These are phyloP conservation scores for Trimorus sp. DNA, from an alignment of 2,888 invertebrate species.

Conservation along the genomic window DNA sequence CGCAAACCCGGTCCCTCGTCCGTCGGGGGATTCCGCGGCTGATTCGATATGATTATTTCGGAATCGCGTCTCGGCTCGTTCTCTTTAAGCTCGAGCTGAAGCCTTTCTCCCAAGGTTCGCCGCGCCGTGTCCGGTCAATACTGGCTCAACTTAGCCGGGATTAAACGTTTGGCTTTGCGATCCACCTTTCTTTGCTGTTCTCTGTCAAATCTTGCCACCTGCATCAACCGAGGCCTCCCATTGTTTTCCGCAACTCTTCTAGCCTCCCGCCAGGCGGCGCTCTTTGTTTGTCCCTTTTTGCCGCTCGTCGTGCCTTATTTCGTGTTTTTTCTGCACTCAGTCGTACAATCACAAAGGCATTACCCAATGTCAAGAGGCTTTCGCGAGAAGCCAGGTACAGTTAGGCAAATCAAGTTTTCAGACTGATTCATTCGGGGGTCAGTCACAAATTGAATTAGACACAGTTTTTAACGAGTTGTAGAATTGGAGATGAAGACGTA, in stretches of 20 bases:
- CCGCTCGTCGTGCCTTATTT: slow-evolving; percentile 4
- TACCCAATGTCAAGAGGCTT: slow-evolving; percentile 34
- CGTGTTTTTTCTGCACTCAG: slow-evolving; percentile 8
- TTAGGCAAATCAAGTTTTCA: slow-evolving; percentile 34
- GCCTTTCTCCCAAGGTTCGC: slow-evolving; percentile 3
- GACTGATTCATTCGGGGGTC: slow-evolving; percentile 17
- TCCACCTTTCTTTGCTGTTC: slow-evolving; percentile 49
- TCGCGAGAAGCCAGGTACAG: slow-evolving; percentile 6
- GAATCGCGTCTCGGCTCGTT: slow-evolving; percentile 38
- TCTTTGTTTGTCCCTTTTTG: slow-evolving; percentile 20
- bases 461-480: slow-evolving; percentile 33
- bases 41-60: slow-evolving; percentile 48
- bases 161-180: slow-evolving; percentile 58
- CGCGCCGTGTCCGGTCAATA: too few relatives aligned
- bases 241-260: slow-evolving; percentile 11
- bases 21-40: slow-evolving; percentile 2
- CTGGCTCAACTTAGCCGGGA: slow-evolving; percentile 48
- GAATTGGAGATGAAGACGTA: slow-evolving; percentile 31
- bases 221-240: slow-evolving; percentile 51
- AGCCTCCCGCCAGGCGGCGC: neutral
- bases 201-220: slow-evolving; percentile 62
- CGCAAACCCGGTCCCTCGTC: too few relatives aligned
- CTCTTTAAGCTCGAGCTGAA: slow-evolving; percentile 50
- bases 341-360: slow-evolving; percentile 28
- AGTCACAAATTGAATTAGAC: slow-evolving; percentile 39